Conservation (phyloP, 2,797 vertebrate genomes). For the Hafferia zeledoni region DNA sequence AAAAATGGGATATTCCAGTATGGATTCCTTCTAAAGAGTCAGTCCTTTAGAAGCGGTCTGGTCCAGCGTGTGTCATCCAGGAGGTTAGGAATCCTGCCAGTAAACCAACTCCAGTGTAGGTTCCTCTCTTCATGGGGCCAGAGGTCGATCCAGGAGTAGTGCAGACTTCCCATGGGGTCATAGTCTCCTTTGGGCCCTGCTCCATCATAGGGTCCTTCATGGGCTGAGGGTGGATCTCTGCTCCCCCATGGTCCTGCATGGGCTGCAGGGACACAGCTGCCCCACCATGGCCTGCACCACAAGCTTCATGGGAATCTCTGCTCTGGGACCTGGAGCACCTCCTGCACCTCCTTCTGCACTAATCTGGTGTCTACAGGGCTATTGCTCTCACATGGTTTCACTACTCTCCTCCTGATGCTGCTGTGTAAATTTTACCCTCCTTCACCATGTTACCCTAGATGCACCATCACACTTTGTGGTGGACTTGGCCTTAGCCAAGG, state of each 20-base stretch:
- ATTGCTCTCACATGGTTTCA: rapidly evolving
- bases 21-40: background rate
- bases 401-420: background rate
- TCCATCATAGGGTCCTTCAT: background rate
- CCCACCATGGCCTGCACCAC: background rate
- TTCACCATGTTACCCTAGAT: rapidly evolving
- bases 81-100: no score
- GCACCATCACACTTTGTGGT: rapidly evolving
- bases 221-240: background rate
- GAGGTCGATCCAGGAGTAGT: background rate
- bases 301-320: background rate
- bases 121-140: rapidly evolving
- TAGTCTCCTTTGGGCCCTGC: background rate
- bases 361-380: background rate
- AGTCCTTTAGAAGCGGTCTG: background rate
- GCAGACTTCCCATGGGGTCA: rapidly evolving
- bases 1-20: no score
- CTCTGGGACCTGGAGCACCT: background rate
- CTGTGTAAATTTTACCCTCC: background rate
- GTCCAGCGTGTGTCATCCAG: rapidly evolving
- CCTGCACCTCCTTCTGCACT: background rate
- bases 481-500: rapidly evolving
- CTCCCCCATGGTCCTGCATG: background rate
- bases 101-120: no score
- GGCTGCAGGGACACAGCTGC: background rate